These are phyloP conservation scores for Bombycilla garrulus DNA, from an alignment of 2,113 vertebrate genomes.

Conservation along the genomic window DNA sequence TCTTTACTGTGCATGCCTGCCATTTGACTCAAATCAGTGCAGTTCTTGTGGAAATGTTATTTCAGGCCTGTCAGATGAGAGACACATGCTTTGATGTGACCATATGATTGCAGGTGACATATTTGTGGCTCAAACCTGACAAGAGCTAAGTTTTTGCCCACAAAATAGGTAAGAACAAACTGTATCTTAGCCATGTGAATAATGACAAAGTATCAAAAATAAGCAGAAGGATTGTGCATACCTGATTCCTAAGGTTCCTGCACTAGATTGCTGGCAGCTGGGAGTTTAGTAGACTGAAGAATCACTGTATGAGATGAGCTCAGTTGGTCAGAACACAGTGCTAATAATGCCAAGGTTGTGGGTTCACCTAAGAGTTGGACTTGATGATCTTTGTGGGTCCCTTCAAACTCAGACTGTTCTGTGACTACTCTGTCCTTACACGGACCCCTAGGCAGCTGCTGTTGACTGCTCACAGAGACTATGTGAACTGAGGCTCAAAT, in stretches of 20 bases:
- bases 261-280: background rate
- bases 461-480: background rate
- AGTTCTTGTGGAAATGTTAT: conserved; percentile 16
- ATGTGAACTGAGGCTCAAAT: background rate
- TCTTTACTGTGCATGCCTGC: background rate
- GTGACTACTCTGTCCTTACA: background rate
- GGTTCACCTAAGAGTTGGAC: background rate
- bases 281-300: background rate
- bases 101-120: background rate
- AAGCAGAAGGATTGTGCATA: background rate
- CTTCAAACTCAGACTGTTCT: background rate
- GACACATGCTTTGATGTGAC: conserved; percentile 4
- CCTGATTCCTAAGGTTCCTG: background rate
- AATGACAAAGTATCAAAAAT: background rate
- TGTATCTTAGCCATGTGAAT: background rate
- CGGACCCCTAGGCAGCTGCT: background rate
- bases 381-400: background rate
- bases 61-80: conserved; percentile 23
- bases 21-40: background rate
- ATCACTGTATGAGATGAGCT: background rate
- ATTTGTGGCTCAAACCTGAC: background rate
- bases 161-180: background rate
- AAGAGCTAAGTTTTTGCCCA: background rate
- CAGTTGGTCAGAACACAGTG: background rate
- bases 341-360: background rate